Conservation (phyloP, 2,113 vertebrate species). For the Stegastes partitus region DNA sequence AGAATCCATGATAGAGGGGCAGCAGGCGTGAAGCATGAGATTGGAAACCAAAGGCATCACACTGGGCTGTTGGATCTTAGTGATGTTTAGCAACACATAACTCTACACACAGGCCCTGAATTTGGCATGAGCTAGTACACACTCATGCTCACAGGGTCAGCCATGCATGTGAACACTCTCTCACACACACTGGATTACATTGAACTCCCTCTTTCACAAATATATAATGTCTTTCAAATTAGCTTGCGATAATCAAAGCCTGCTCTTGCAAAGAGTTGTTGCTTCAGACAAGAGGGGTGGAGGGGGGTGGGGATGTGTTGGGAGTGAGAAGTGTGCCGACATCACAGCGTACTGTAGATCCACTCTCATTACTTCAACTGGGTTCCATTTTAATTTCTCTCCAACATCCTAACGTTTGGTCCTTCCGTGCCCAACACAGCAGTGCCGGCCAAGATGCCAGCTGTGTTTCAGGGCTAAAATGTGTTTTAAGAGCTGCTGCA, state of each 20-base stretch:
- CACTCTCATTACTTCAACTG: slow-evolving; percentile 72
- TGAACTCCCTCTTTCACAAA: slow-evolving; percentile 44
- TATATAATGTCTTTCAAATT: slow-evolving; percentile 57
- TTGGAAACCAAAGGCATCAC: slow-evolving; percentile 86
- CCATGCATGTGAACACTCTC: slow-evolving; percentile 60
- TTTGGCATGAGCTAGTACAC: slow-evolving; percentile 74
- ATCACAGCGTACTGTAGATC: slow-evolving; percentile 43
- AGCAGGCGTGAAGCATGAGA: slow-evolving; percentile 86
- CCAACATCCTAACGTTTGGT: slow-evolving; percentile 59
- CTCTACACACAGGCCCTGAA: slow-evolving; percentile 79
- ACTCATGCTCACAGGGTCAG: slow-evolving; percentile 53
- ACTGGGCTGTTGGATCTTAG: slow-evolving; percentile 78
- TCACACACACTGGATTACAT: slow-evolving; percentile 49
- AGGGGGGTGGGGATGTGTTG: slow-evolving; percentile 24
- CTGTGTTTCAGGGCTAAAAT: slow-evolving; percentile 84
- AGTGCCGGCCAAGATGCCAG: slow-evolving; percentile 82
- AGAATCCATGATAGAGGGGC: slow-evolving; percentile 82
- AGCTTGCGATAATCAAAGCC: slow-evolving; percentile 57
- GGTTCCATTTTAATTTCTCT: slow-evolving; percentile 73
- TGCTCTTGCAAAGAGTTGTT: slow-evolving; percentile 29
- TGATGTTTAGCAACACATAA: slow-evolving; percentile 84
- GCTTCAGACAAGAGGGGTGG: slow-evolving; percentile 45
- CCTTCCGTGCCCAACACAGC: slow-evolving; percentile 55
- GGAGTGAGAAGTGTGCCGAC: slow-evolving; percentile 53
- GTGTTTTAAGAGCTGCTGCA: slow-evolving; percentile 86